Evolutionary conservation across 2,888 invertebrate species (phyloP).

Genomic region (Drosophila testacea): DNA sequence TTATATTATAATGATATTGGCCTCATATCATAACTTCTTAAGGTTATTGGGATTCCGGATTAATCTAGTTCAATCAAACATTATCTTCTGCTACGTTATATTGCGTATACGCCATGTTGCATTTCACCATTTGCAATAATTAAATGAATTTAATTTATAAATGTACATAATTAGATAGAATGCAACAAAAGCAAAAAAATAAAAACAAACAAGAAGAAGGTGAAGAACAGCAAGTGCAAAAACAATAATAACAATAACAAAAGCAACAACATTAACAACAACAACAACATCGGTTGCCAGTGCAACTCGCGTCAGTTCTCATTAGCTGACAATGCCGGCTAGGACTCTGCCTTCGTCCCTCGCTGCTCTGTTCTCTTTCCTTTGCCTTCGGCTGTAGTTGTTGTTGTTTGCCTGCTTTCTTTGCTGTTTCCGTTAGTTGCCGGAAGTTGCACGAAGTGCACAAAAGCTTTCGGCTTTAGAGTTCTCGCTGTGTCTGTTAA

Average conservation of each 20-base stretch:
- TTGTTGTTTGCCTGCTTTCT: slow-evolving; percentile 32
- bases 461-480: slow-evolving; percentile 64
- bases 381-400: slow-evolving; percentile 25
- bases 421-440: slow-evolving; percentile 57
- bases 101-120: slow-evolving; percentile 23
- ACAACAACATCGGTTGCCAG: slow-evolving; percentile 7
- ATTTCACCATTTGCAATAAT: slow-evolving; percentile 2
- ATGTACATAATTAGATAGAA: slow-evolving; percentile 26
- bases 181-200: slow-evolving; percentile 1
- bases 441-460: slow-evolving; percentile 67
- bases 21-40: too few relatives aligned
- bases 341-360: slow-evolving; percentile 12
- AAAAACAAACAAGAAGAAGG: slow-evolving; percentile 4
- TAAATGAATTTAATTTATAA: slow-evolving; percentile 34
- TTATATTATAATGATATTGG: not conserved
- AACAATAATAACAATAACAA: slow-evolving; percentile 11
- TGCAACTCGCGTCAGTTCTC: slow-evolving; percentile 21
- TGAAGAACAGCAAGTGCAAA: slow-evolving; percentile 5
- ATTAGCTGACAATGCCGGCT: slow-evolving; percentile 41
- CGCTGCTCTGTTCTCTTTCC: slow-evolving; percentile 28
- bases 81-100: not conserved
- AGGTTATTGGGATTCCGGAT: too few relatives aligned
- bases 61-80: not conserved
- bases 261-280: slow-evolving; percentile 11
- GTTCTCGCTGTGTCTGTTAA: slow-evolving; percentile 50